Evolutionary conservation across 2,888 invertebrate species (phyloP).

Genomic region (Hydropsyche betteni): DNA sequence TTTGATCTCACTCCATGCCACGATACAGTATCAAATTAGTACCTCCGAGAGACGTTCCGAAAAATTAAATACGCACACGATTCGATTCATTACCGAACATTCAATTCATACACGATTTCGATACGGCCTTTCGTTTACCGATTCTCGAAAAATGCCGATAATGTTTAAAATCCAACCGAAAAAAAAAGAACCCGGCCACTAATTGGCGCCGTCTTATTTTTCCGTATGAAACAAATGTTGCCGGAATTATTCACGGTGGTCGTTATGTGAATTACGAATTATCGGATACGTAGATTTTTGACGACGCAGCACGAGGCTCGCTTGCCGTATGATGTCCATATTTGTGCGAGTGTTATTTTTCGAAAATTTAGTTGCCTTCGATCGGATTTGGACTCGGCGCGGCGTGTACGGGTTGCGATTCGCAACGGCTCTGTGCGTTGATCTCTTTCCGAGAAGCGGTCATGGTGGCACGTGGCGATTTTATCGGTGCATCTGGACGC

Average conservation of each 20-base stretch:
- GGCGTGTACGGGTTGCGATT: too few species aligned
- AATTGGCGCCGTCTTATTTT: slow-evolving; percentile 18
- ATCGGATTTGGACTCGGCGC: too few species aligned
- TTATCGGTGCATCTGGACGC: too few species aligned
- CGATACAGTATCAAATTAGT: slow-evolving; percentile 21
- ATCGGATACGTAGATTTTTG: background rate
- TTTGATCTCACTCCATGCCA: slow-evolving; percentile 3
- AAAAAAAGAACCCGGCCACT: background rate
- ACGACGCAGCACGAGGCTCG: background rate
- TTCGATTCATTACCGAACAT: background rate
- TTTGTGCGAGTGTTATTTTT: background rate
- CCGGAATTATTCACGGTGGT: slow-evolving; percentile 21
- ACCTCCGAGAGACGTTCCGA: background rate
- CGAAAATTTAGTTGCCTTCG: too few species aligned
- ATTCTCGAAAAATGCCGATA: too few species aligned
- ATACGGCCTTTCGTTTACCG: too few species aligned
- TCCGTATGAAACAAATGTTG: slow-evolving; percentile 22
- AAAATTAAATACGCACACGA: background rate
- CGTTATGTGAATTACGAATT: slow-evolving; percentile 2
- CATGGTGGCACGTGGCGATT: too few species aligned
- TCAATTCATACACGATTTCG: too few species aligned
- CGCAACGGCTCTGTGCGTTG: too few species aligned
- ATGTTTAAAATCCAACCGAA: too few species aligned
- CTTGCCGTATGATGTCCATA: background rate
- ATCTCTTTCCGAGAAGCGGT: too few species aligned